Conservation (phyloP, 2,888 invertebrate species). For the Cantharis lateralis region DNA sequence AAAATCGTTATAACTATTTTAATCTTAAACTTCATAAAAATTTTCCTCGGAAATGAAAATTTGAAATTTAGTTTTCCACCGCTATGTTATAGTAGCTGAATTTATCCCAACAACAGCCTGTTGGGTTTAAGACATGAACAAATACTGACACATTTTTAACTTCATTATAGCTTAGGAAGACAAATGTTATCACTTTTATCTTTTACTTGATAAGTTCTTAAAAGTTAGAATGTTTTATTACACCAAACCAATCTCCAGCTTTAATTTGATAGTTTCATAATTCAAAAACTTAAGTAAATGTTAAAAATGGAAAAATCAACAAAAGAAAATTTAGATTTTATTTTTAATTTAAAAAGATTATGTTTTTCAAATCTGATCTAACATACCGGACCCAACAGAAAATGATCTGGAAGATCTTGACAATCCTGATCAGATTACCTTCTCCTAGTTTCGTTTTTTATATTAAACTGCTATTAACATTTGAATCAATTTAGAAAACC, state of each 20-base stretch:
- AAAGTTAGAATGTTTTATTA: not conserved
- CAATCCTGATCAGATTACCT: too few relatives aligned
- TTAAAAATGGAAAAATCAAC: too few relatives aligned
- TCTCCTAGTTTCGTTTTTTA: too few relatives aligned
- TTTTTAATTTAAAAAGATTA: too few relatives aligned
- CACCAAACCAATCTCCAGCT: not conserved
- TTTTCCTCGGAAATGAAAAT: not conserved
- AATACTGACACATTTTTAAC: slow-evolving; percentile 13
- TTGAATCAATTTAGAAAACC: too few relatives aligned
- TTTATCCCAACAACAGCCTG: slow-evolving; percentile 5
- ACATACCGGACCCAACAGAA: too few relatives aligned
- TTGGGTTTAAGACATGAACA: slow-evolving; percentile 11
- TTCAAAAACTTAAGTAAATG: too few relatives aligned
- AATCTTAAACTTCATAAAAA: not conserved
- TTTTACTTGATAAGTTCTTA: slow-evolving; percentile 9
- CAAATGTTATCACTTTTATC: slow-evolving; percentile 12
- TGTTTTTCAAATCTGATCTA: too few relatives aligned
- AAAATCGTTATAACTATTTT: too few relatives aligned
- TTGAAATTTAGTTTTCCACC: not conserved
- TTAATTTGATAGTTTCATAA: not conserved
- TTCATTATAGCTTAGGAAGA: slow-evolving; percentile 5
- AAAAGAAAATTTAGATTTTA: too few relatives aligned
- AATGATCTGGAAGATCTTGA: too few relatives aligned
- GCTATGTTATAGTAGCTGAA: not conserved
- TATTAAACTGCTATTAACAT: too few relatives aligned